Evolutionary conservation across 2,888 invertebrate genomes (phyloP).

Genomic region (Chymomyza amoena): DNA sequence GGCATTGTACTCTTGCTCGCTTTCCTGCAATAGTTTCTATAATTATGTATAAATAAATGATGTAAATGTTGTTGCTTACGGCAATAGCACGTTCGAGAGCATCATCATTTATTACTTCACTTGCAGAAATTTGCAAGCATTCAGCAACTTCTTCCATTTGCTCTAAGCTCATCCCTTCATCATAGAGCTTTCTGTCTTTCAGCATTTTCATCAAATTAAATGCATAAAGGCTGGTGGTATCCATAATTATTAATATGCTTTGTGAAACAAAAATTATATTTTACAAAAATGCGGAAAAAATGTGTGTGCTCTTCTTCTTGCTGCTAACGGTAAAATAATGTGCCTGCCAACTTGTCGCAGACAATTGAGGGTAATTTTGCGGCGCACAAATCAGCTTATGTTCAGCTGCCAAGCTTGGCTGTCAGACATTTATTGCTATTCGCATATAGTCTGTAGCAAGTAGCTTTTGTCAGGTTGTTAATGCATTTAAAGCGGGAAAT

Average conservation of each 20-base stretch:
- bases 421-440: background rate
- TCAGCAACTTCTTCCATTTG: conserved; percentile 63
- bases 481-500: background rate
- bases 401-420: background rate
- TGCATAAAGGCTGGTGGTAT: background rate
- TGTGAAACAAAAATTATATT: no score
- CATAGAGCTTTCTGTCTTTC: conserved; percentile 59
- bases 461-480: background rate
- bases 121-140: conserved; percentile 31
- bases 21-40: conserved; percentile 50
- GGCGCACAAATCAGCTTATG: background rate
- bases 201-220: background rate
- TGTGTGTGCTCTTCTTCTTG: background rate
- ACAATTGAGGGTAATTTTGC: background rate
- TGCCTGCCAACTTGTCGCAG: background rate
- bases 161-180: conserved; percentile 62
- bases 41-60: no score
- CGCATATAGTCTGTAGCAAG: background rate
- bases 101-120: conserved; percentile 43
- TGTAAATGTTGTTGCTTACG: conserved; percentile 30
- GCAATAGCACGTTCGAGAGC: conserved; percentile 45
- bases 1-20: conserved; percentile 42
- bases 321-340: background rate
- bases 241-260: background rate
- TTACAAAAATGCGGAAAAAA: no score